Evolutionary conservation across 2,888 invertebrate genomes (phyloP), one percentile per base, ranked within the genome.

Genomic region (Macroteleia sp.): DNA sequence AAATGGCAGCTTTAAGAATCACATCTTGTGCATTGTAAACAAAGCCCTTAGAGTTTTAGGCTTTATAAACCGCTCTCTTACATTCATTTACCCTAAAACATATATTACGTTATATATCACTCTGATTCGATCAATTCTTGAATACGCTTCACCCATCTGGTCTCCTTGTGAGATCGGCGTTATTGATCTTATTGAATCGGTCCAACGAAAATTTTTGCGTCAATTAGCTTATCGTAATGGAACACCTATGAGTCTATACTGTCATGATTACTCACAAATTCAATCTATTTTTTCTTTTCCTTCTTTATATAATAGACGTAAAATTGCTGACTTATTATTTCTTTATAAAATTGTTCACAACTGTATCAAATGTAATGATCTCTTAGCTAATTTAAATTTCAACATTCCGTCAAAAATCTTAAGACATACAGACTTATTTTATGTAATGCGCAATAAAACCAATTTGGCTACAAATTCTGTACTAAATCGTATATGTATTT

Each of bases 31-130:
- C 1, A 48, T 41, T 9, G 20, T 20, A 10, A 20, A 36, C 17
- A 64, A 36, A 30, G 28, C 64, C 2, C 30, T 41, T 3, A 6
- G 50, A 10, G 28, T 64, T 3, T 10, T 64, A 4, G 64, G 64
- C 6, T 52, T 62, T 16, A 32, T 62, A 1, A 48, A 48, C 14
- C 19, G 48, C 3, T 17, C 36, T 22, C 17, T 46, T n/a, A 14
- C n/a, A 14, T 41, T 39, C n/a, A 48, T 62, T 22, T n/a, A n/a
- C n/a, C n/a, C n/a, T n/a, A n/a, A n/a, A n/a, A 25, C 6, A 25
- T 25, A 25, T 6, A 30, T 19, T 39, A 34, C 41, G 10, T 3
- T 28, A 1, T 25, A 28, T 12, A 50, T 30, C 8, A 16, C 50
- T 10, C 14, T 62, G 10, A 50, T 62, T 10, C 50, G 62, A 2